Evolutionary conservation across 1,140 invertebrate genomes (phyloP), one percentile per base, ranked within the genome.

Genomic region (Subanguina moxae): DNA sequence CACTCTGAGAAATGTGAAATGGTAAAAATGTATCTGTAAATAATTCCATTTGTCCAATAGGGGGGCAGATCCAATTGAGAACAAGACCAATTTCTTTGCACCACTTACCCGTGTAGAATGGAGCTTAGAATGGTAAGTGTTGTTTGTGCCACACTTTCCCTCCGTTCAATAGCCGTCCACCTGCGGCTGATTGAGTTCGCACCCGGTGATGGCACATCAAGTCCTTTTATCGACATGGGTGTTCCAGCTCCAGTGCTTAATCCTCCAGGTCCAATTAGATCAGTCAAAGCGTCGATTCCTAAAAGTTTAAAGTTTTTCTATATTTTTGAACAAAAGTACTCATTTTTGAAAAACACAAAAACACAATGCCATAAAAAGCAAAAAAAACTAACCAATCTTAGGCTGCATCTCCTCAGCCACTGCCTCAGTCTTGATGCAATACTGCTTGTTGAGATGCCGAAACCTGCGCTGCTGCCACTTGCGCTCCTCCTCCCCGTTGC

Each of bases 391-490:
- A 52, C 48, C 48, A 52, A 52, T 25, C 17, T 52, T 52, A 3
- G n/a, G 58, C 38, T 61, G 58, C 38, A 61, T 5, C 58, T 70
- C 58, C 27, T 65, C 68, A 3, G 38, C 28, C 27, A 57, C 32
- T 21, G 43, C 19, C 13, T 70, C 65, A 43, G 30, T 15, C 42
- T 61, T 65, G 30, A 70, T 68, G 25, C 68, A 65, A 61, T 70
- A 70, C 25, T 61, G 28, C 21, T 70, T 57, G 25, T 56, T 64
- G n/a, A 61, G 38, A 30, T 61, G 58, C 28, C 58, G 3, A 61
- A 61, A 23, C n/a, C 68, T 23, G 21, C 68, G 61, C 58, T 70
- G 68, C 15, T 56, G 46, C 68, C 68, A 70, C 69, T 70, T 70
- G 15, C 59, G 52, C 15, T 64, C 59, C 27, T 70, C 68, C 27